Evolutionary conservation across 2,797 vertebrate species (phyloP).

Genomic region (Micropoecilia bifurca): DNA sequence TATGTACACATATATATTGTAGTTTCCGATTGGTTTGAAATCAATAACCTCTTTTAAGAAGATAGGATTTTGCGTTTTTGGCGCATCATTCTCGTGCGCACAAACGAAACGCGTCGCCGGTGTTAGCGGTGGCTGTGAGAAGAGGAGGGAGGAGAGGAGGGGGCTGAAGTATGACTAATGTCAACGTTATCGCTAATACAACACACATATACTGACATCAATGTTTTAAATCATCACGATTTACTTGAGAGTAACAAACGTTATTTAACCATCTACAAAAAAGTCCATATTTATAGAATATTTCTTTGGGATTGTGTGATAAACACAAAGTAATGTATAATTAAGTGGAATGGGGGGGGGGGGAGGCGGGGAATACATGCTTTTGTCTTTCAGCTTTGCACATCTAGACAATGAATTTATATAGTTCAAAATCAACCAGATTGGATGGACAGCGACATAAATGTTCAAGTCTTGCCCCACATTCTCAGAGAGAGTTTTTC

Average conservation of each 20-base stretch:
- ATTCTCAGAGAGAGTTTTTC: too few species aligned
- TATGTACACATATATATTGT: too few species aligned
- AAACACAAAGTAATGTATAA: background rate
- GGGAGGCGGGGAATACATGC: background rate
- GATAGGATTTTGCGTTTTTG: background rate
- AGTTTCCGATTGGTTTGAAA: background rate
- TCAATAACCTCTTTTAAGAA: background rate
- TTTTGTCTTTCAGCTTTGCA: background rate
- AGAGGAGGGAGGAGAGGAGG: background rate
- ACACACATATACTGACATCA: background rate
- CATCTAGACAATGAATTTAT: background rate
- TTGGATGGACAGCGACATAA: background rate
- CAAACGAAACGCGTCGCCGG: background rate
- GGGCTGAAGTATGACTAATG: conserved; percentile 3
- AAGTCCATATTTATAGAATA: background rate
- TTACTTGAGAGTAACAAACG: background rate
- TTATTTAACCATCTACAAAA: background rate
- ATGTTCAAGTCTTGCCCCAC: background rate
- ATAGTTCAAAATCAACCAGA: background rate
- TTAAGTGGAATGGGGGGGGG: background rate
- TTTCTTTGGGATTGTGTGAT: background rate
- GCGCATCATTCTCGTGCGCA: background rate
- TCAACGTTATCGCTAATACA: background rate
- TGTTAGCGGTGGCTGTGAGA: background rate
- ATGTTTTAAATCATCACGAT: background rate